Conservation (phyloP, 2,797 vertebrate species). For the Schizopygopsis pylzovi region DNA sequence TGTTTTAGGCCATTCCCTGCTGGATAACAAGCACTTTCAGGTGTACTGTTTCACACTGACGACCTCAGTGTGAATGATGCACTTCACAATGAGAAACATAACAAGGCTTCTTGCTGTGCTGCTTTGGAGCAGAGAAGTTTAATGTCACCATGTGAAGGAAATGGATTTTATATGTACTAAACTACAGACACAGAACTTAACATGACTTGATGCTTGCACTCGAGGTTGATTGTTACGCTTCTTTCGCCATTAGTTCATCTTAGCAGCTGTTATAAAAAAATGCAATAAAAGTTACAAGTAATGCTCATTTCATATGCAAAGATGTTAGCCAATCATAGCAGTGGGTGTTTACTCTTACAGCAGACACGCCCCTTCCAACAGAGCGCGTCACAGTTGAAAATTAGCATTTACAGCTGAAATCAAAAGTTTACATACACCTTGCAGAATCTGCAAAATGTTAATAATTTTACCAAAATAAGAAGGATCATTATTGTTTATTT, state of each 20-base stretch:
- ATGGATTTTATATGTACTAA: conserved; percentile 3
- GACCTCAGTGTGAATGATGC: background rate
- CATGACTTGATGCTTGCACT: background rate
- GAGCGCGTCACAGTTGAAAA: too few relatives aligned
- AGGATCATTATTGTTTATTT: too few relatives aligned
- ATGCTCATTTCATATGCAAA: background rate
- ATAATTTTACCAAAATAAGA: too few relatives aligned
- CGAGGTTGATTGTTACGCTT: background rate
- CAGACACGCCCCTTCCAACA: too few relatives aligned
- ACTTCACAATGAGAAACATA: background rate
- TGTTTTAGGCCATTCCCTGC: conserved; percentile 18
- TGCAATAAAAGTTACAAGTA: background rate
- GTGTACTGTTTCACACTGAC: background rate
- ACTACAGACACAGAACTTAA: background rate
- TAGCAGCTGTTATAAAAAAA: background rate
- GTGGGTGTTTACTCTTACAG: background rate
- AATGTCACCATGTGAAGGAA: background rate
- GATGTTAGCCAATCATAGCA: background rate
- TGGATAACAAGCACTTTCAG: conserved; percentile 13
- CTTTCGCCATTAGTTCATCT: background rate
- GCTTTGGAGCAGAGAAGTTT: background rate
- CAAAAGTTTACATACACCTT: too few relatives aligned
- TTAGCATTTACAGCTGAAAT: too few relatives aligned
- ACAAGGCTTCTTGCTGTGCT: background rate
- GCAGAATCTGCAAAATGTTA: too few relatives aligned